Evolutionary conservation across 2,888 invertebrate genomes (phyloP).

Genomic region (Parnassius mnemosyne): DNA sequence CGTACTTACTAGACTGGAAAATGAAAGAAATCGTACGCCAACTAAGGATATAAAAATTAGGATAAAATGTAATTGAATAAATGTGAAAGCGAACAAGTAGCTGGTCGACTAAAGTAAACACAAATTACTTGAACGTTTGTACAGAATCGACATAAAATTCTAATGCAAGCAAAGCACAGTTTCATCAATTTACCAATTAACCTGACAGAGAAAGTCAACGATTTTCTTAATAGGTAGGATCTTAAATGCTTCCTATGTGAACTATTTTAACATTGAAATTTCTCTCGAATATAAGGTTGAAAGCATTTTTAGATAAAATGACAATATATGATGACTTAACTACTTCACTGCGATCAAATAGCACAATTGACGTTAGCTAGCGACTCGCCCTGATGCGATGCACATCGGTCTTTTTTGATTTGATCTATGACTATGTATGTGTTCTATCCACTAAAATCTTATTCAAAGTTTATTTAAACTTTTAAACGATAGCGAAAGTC

Average conservation of each 20-base stretch:
- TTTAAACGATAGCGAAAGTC: too few species aligned
- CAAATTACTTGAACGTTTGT: conserved; percentile 8
- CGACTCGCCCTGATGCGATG: too few species aligned
- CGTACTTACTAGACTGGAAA: conserved; percentile 22
- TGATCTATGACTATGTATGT: too few species aligned
- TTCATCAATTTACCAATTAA: conserved; percentile 21
- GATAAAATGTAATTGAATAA: conserved; percentile 17
- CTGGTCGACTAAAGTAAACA: conserved; percentile 16
- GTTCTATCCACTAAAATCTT: too few species aligned
- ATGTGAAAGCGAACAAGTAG: conserved; percentile 14
- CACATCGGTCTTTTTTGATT: too few species aligned
- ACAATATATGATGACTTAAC: neutral
- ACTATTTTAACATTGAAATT: too few species aligned
- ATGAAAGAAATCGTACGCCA: conserved; percentile 14
- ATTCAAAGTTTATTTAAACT: too few species aligned
- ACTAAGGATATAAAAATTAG: conserved; percentile 14
- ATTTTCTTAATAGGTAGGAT: too few species aligned
- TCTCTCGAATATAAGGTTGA: too few species aligned
- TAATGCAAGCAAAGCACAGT: neutral
- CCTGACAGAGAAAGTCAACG: conserved; percentile 5
- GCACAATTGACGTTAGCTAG: neutral
- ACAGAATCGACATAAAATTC: neutral
- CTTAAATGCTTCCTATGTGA: too few species aligned
- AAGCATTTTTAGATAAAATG: neutral
- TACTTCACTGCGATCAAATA: too few species aligned